phyloP scores from a whole-genome alignment of 2,113 vertebrate genomes.

The Leiothrix lutea region DNA sequence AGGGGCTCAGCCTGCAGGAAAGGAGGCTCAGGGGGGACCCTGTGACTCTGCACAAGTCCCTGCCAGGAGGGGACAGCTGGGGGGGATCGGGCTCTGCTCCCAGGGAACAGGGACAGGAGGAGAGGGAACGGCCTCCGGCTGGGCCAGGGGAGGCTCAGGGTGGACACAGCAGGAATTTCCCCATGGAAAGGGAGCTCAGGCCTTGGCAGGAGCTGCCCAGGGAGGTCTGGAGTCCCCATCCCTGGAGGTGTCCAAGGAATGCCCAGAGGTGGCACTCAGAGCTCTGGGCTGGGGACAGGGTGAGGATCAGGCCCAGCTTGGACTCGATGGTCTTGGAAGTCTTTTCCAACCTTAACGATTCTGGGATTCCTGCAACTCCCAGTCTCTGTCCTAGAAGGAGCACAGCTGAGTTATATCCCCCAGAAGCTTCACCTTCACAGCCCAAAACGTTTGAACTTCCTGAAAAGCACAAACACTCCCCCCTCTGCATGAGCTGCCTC shows the following conservation, averaged over 20 bases:
- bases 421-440: background rate
- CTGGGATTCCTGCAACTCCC: background rate
- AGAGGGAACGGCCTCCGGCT: background rate
- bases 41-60: background rate
- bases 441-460: background rate
- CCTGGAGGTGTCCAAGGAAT: background rate
- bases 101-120: background rate
- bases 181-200: background rate
- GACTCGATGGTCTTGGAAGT: background rate
- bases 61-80: background rate
- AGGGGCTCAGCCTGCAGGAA: background rate
- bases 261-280: fast-evolving
- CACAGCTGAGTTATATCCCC: background rate
- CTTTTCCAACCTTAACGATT: background rate
- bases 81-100: background rate
- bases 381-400: background rate
- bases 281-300: background rate
- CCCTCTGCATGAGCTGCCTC: background rate
- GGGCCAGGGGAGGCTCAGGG: fast-evolving
- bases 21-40: background rate
- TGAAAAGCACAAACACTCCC: background rate
- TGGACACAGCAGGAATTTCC: background rate
- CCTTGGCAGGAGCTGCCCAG: background rate
- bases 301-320: fast-evolving
- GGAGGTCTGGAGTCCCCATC: background rate